phyloP scores from a whole-genome alignment of 2,888 invertebrate species.

The Endomychus coccineus region DNA sequence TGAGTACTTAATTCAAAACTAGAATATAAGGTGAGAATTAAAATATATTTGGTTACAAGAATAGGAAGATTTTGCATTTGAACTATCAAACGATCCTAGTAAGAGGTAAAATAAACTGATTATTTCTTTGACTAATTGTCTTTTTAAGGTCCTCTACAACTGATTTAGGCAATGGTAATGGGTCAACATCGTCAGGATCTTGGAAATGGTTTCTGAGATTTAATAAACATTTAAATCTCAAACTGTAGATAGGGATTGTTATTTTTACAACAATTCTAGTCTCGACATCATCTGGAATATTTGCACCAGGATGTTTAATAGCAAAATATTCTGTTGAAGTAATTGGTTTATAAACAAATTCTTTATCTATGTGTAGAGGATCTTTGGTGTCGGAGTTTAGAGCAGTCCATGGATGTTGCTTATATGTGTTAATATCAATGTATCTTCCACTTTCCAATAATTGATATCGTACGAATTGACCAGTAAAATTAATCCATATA shows the following conservation, averaged over 20 bases:
- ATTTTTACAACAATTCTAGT: constrained; percentile 46
- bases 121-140: constrained; percentile 23
- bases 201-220: constrained; percentile 36
- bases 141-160: constrained; percentile 41
- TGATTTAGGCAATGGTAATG: constrained; percentile 44
- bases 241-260: constrained; percentile 47
- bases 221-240: constrained; percentile 45
- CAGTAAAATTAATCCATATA: constrained; percentile 72
- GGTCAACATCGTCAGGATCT: constrained; percentile 35
- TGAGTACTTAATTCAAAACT: too few relatives aligned
- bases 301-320: constrained; percentile 20
- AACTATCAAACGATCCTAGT: too few relatives aligned
- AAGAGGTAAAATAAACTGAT: constrained; percentile 2
- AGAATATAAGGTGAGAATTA: too few relatives aligned
- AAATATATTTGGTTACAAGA: too few relatives aligned
- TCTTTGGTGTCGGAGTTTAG: constrained; percentile 62
- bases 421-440: constrained; percentile 65
- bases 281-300: constrained; percentile 24
- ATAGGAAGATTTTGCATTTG: too few relatives aligned
- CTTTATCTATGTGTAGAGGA: constrained; percentile 51
- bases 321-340: constrained; percentile 33
- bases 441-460: constrained; percentile 48
- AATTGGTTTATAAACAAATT: constrained; percentile 43
- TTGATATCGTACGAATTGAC: constrained; percentile 53
- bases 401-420: constrained; percentile 81